Conservation (phyloP, 2,797 vertebrate species). For the Crotalus adamanteus region DNA sequence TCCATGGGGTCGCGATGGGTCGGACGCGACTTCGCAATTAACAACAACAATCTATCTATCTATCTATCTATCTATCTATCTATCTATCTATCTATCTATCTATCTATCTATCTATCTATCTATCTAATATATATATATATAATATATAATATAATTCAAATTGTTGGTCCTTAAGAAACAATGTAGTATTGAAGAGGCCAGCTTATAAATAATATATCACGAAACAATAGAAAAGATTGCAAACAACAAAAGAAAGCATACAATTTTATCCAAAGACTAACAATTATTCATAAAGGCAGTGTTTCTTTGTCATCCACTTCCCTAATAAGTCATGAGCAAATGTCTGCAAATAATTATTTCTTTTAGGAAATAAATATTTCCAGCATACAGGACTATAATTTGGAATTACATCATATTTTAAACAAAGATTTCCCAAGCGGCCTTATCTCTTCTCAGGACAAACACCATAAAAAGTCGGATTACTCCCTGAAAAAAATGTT, state of each 20-base stretch:
- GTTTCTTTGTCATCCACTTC: not conserved
- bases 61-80: too few species aligned
- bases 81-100: too few species aligned
- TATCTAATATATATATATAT: too few species aligned
- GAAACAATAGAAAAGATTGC: not conserved
- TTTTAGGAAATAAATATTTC: slow-evolving; percentile 18
- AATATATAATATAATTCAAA: not conserved
- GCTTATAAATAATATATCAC: not conserved
- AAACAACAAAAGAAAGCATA: not conserved
- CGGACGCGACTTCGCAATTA: too few species aligned
- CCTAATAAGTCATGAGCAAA: slow-evolving; percentile 5
- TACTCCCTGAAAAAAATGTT: not conserved
- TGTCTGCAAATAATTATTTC: slow-evolving; percentile 18
- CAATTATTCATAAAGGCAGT: not conserved
- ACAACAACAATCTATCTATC: too few species aligned
- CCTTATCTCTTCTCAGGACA: not conserved
- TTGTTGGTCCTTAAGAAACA: not conserved
- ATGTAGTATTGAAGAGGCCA: not conserved
- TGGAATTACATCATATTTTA: slow-evolving; percentile 12
- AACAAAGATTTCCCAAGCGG: slow-evolving; percentile 1
- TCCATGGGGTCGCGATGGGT: too few species aligned
- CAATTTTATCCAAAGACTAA: not conserved
- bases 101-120: too few species aligned
- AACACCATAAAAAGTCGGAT: not conserved
- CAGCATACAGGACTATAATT: not conserved